phyloP scores from a whole-genome alignment of 1,140 invertebrate species.

The Lepidurus arcticus region DNA sequence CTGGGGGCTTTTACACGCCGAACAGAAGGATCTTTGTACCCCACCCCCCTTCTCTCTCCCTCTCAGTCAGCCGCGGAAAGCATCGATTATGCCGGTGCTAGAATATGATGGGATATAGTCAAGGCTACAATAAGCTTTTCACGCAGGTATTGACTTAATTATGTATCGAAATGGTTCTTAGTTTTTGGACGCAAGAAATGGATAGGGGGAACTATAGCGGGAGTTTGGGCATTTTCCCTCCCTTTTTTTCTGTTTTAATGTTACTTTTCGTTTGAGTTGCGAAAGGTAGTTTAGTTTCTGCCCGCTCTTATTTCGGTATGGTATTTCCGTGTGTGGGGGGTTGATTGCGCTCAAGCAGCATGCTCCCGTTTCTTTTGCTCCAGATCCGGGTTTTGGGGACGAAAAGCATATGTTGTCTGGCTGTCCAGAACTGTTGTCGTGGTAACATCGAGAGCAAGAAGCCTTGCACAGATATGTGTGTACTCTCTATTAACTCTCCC shows the following conservation, averaged over 20 bases:
- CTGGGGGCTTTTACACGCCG: background rate
- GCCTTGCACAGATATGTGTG: too few relatives aligned
- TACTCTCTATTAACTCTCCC: too few relatives aligned
- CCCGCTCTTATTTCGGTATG: too few relatives aligned
- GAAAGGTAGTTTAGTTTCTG: too few relatives aligned
- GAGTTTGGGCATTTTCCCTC: too few relatives aligned
- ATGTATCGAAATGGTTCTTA: background rate
- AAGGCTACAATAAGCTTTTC: constrained; percentile 82
- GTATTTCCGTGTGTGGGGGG: background rate
- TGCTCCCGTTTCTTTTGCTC: background rate
- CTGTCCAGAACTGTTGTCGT: background rate
- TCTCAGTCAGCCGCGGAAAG: background rate
- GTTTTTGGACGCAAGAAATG: background rate
- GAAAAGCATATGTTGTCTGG: constrained; percentile 1
- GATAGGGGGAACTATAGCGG: too few relatives aligned
- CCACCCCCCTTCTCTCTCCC: background rate
- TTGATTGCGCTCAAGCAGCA: background rate
- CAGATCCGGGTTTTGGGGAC: background rate
- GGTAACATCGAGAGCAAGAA: too few relatives aligned
- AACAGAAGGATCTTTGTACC: background rate
- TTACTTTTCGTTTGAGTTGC: too few relatives aligned
- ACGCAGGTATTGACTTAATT: constrained; percentile 60
- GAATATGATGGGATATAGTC: constrained; percentile 68
- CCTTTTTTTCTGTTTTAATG: too few relatives aligned
- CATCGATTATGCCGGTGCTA: constrained; percentile 30